A percentile compares a stretch with the other conserved stretches of the same genome.
Evolutionary conservation across 37 sponge, comb jelly and placozoan genomes (phyloP).

Genomic region (Crambe crambe): DNA sequence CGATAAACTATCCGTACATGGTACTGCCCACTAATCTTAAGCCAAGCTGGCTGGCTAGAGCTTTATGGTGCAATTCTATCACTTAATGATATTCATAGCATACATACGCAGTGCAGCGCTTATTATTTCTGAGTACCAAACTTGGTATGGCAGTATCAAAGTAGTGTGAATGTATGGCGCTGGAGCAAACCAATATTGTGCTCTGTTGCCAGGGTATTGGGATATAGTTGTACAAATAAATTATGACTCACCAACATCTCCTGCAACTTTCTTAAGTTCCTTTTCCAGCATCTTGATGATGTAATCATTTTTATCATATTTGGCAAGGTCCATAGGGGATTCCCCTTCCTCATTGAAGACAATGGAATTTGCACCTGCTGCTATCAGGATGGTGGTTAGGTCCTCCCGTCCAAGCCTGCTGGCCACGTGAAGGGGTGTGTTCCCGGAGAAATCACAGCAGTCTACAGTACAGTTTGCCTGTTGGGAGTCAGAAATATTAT

Average conservation of each 20-base stretch:
- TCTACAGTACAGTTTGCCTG: slow-evolving; percentile 48
- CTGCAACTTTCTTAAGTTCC: slow-evolving; percentile 13
- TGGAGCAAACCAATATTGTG: too few relatives aligned
- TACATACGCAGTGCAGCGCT: too few relatives aligned
- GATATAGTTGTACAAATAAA: too few relatives aligned
- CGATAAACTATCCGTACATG: too few relatives aligned
- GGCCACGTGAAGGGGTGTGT: slow-evolving; percentile 70
- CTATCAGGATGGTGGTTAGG: slow-evolving; percentile 8
- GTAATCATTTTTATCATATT: slow-evolving; percentile 42
- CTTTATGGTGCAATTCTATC: too few relatives aligned
- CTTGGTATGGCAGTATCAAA: too few relatives aligned
- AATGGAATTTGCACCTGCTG: slow-evolving; percentile 47
- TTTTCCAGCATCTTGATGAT: slow-evolving; percentile 38
- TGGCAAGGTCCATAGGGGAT: slow-evolving; percentile 54
- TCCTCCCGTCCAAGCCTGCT: slow-evolving; percentile 37
- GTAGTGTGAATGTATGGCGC: too few relatives aligned
- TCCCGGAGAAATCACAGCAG: slow-evolving; percentile 61
- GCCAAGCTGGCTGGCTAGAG: too few relatives aligned
- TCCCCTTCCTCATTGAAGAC: slow-evolving; percentile 72
- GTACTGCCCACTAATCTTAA: too few relatives aligned
- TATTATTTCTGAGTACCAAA: too few relatives aligned
- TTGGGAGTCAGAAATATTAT: neutral
- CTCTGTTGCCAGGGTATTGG: too few relatives aligned
- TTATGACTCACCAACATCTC: slow-evolving; percentile 6
- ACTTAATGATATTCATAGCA: too few relatives aligned